These are phyloP conservation scores for Psilopogon haemacephalus DNA, from an alignment of 2,113 vertebrate genomes.

Conservation along the genomic window DNA sequence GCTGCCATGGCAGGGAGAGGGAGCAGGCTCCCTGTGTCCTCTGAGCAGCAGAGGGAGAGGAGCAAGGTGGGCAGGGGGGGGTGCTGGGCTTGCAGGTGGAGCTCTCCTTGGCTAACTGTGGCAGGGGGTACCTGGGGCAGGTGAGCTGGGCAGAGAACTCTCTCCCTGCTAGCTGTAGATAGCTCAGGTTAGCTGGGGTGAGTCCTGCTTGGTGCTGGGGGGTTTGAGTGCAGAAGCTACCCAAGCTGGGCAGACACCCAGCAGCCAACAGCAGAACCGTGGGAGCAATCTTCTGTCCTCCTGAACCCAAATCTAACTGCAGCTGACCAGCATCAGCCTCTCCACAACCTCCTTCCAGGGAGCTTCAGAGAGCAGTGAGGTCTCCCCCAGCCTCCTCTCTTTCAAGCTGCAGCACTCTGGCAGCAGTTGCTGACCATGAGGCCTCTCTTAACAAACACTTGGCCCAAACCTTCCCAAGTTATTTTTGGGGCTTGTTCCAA, in stretches of 20 bases:
- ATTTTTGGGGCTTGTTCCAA: too few relatives aligned
- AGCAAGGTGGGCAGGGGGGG: neutral
- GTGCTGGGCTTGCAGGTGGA: neutral
- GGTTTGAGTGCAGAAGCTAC: neutral
- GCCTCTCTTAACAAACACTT: too few relatives aligned
- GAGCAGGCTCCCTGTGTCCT: neutral
- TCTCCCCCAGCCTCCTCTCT: too few relatives aligned
- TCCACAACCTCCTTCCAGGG: too few relatives aligned
- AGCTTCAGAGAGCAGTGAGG: too few relatives aligned
- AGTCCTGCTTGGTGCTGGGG: neutral
- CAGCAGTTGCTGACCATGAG: too few relatives aligned
- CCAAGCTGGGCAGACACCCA: rapidly evolving
- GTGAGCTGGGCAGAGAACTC: neutral
- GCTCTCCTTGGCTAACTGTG: neutral
- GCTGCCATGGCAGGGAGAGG: rapidly evolving
- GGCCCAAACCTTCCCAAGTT: too few relatives aligned
- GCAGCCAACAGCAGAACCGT: neutral
- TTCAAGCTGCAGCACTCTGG: too few relatives aligned
- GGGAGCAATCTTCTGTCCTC: too few relatives aligned
- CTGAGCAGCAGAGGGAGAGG: neutral
- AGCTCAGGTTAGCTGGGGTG: neutral
- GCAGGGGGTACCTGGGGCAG: neutral
- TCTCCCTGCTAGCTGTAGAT: neutral
- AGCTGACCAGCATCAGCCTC: too few relatives aligned
- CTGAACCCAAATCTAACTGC: too few relatives aligned